phyloP scores from a whole-genome alignment of 2,113 vertebrate genomes.

The Herpailurus yagouaroundi region DNA sequence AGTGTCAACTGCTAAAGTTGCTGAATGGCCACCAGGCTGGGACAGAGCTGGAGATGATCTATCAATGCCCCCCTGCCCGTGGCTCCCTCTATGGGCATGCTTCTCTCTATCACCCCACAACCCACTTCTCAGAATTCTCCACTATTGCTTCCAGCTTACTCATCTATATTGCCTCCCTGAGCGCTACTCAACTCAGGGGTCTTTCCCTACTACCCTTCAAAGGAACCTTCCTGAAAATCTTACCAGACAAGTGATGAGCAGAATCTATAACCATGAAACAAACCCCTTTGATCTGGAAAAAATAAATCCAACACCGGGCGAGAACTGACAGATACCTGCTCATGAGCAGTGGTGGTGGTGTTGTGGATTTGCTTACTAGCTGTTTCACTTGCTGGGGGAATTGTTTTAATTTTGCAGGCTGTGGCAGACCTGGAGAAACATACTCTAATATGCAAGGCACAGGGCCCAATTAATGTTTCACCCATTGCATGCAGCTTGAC shows the following conservation, averaged over 20 bases:
- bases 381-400: neutral
- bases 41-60: neutral
- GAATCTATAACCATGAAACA: neutral
- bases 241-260: neutral
- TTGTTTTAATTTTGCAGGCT: conserved; percentile 57
- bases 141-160: neutral
- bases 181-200: neutral
- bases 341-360: neutral
- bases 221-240: conserved; percentile 23
- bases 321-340: neutral
- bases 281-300: neutral
- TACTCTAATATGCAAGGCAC: conserved; percentile 20
- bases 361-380: conserved; percentile 29
- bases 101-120: neutral
- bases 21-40: neutral
- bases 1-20: neutral
- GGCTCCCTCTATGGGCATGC: neutral
- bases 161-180: neutral
- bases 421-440: conserved; percentile 32
- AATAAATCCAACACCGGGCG: neutral
- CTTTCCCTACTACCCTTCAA: neutral
- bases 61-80: neutral
- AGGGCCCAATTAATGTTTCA: conserved; percentile 26
- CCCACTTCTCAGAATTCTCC: neutral
- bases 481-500: neutral